Evolutionary conservation across 2,113 vertebrate genomes (phyloP).

Genomic region (Actenoides hombroni): DNA sequence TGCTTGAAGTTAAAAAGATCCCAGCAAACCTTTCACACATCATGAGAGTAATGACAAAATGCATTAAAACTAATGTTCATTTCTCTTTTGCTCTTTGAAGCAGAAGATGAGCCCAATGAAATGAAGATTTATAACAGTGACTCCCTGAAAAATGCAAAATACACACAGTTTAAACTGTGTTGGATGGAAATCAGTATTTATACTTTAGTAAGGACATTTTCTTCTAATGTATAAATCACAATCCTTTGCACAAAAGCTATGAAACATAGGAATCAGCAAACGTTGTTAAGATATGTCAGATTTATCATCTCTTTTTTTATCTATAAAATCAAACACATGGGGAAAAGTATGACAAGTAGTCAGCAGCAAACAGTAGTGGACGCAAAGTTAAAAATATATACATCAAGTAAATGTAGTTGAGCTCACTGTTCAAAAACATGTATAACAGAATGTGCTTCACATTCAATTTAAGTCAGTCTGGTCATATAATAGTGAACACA

Average conservation of each 20-base stretch:
- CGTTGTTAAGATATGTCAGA: neutral
- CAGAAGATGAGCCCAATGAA: neutral
- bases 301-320: neutral
- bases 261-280: neutral
- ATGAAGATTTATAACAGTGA: neutral
- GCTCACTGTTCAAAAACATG: neutral
- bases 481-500: neutral
- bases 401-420: neutral
- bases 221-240: neutral
- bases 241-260: neutral
- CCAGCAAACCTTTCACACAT: slow-evolving; percentile 10
- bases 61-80: slow-evolving; percentile 4
- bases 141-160: slow-evolving; percentile 25
- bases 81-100: slow-evolving; percentile 8
- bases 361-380: neutral
- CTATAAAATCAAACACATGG: neutral
- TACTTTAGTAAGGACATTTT: neutral
- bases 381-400: neutral
- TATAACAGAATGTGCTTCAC: neutral
- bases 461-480: slow-evolving; percentile 10
- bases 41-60: slow-evolving; percentile 46
- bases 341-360: neutral
- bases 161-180: neutral
- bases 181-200: neutral
- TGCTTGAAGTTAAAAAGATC: slow-evolving; percentile 28